A percentile compares a stretch with the other conserved stretches of the same genome.
Evolutionary conservation across 2,797 vertebrate species (phyloP).

Genomic region (Sebastes nivosus): DNA sequence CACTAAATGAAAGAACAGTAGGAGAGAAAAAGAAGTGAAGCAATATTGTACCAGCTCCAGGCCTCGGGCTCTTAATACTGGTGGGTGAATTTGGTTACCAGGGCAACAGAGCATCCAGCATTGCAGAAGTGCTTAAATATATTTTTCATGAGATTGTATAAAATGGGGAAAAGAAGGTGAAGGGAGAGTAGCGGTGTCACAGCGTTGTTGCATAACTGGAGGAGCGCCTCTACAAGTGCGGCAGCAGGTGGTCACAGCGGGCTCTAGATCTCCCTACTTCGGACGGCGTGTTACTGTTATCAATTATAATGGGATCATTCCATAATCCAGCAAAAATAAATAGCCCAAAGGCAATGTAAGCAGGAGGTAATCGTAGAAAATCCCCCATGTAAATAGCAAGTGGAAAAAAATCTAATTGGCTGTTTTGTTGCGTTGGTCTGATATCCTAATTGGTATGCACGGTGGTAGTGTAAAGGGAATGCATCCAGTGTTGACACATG

Average conservation of each 20-base stretch:
- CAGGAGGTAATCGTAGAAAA: conserved; percentile 48
- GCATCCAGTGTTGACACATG: conserved; percentile 39
- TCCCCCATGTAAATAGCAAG: conserved; percentile 38
- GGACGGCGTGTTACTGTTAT: conserved; percentile 17
- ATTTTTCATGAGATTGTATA: conserved; percentile 83
- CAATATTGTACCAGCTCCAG: conserved; percentile 69
- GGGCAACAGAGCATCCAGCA: conserved; percentile 82
- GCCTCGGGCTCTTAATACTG: conserved; percentile 76
- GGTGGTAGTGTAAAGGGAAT: conserved; percentile 32
- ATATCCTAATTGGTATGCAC: conserved; percentile 39
- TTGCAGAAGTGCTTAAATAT: conserved; percentile 79
- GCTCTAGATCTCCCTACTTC: neutral
- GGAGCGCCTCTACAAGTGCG: neutral
- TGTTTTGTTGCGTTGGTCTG: conserved; percentile 37
- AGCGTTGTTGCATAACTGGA: conserved; percentile 61
- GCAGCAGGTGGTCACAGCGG: conserved; percentile 4
- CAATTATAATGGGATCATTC: conserved; percentile 38
- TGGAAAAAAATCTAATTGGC: conserved; percentile 21
- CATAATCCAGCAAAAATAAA: conserved; percentile 52
- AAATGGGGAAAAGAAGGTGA: conserved; percentile 71
- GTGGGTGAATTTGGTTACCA: conserved; percentile 83
- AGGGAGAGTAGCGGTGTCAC: conserved; percentile 62
- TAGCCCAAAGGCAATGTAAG: conserved; percentile 44
- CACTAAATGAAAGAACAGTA: conserved; percentile 64
- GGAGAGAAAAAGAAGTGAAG: conserved; percentile 67